These are phyloP conservation scores for Montifringilla adamsi DNA, from an alignment of 2,113 vertebrate species.

Conservation along the genomic window DNA sequence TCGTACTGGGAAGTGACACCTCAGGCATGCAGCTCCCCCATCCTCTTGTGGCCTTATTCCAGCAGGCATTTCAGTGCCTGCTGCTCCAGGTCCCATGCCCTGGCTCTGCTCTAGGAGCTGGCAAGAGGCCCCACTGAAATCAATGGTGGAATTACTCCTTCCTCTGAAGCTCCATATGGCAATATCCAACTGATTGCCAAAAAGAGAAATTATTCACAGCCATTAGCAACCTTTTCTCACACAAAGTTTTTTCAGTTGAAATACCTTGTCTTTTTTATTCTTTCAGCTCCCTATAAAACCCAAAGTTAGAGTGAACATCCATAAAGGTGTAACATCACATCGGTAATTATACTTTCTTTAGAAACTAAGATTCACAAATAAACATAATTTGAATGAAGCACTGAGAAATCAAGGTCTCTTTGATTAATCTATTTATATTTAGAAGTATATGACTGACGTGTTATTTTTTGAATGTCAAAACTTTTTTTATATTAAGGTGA, in stretches of 20 bases:
- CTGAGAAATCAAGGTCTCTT: neutral
- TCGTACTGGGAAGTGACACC: neutral
- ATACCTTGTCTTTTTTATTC: neutral
- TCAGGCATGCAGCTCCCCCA: neutral
- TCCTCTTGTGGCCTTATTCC: neutral
- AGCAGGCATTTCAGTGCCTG: neutral
- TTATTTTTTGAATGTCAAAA: conserved; percentile 34
- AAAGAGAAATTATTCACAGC: neutral
- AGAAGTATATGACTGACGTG: neutral
- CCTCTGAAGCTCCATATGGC: neutral
- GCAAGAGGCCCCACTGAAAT: neutral
- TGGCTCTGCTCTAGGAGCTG: neutral
- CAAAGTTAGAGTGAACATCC: neutral
- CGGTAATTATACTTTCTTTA: neutral
- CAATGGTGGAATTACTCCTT: neutral
- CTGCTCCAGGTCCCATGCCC: accelerated
- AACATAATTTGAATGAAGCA: neutral
- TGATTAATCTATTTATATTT: conserved; percentile 52
- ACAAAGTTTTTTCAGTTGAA: neutral
- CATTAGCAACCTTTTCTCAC: neutral
- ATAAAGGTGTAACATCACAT: neutral
- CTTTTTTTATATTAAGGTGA: neutral
- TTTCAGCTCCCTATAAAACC: neutral
- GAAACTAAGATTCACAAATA: neutral
- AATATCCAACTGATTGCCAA: neutral